Evolutionary conservation across 2,888 invertebrate genomes (phyloP).

Genomic region (Nineta flava): DNA sequence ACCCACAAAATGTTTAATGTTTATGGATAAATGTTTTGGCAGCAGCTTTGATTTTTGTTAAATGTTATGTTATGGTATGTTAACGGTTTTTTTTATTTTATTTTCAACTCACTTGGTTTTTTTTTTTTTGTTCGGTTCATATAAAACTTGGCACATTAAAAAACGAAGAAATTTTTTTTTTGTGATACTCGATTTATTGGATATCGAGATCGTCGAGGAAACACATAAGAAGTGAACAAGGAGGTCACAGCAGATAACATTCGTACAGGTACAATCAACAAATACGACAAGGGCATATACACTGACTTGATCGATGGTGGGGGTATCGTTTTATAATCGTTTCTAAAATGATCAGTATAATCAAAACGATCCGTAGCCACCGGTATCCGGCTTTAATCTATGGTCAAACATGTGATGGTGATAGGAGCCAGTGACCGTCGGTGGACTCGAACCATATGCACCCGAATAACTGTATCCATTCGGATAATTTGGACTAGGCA

Average conservation of each 20-base stretch:
- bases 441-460: conserved; percentile 22
- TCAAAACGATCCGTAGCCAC: conserved; percentile 33
- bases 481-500: conserved; percentile 54
- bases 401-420: conserved; percentile 29
- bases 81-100: too few species aligned
- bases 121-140: too few species aligned
- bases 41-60: too few species aligned
- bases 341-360: background rate
- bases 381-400: conserved; percentile 33
- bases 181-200: too few species aligned
- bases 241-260: conserved; percentile 19
- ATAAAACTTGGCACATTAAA: background rate
- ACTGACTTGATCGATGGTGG: background rate
- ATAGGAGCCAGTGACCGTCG: conserved; percentile 17
- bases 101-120: too few species aligned
- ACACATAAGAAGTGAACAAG: conserved; percentile 20
- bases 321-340: too few species aligned
- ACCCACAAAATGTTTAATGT: too few species aligned
- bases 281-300: background rate
- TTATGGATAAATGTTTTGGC: too few species aligned
- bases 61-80: too few species aligned
- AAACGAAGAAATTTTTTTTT: background rate
- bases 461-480: conserved; percentile 31
- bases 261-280: background rate
- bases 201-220: too few species aligned